Evolutionary conservation across 2,113 vertebrate genomes (phyloP), one percentile per base, ranked within the genome.

Genomic region (Sinocyclocheilus rhinocerous): DNA sequence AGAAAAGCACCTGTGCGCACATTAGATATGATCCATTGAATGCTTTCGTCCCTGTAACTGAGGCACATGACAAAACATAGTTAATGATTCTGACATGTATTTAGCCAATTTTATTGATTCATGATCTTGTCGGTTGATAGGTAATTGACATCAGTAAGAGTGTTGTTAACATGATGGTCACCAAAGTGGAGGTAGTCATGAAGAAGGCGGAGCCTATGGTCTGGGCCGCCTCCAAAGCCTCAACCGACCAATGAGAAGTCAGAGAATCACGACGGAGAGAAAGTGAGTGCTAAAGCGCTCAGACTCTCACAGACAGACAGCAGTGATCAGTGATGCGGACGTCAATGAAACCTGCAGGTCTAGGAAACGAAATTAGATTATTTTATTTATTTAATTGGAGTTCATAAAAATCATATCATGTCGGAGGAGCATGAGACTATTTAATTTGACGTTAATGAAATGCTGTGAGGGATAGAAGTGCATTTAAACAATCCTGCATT

Each of bases 81-180:
- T 4, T 76, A 26, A 36, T 12, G 29, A 20, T 29, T 69, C 8
- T 55, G 22, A 8, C 6, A 5, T 55, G 10, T 65, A 33, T 39
- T 36, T 20, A 10, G 36, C 11, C 26, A 5, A 26, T 65, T 65
- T 72, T 18, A 6, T 20, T 36, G 6, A 33, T 79, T 18, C 10
- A 15, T 79, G 11, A 42, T 26, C 10, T n/a, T 75, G 18, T 91
- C 0, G 45, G 10, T 22, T 18, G 45, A 39, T 55, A 99, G 97
- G 97, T 98, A 72, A 98, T 99, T 0, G 97, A 99, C 26, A 96
- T 97, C 18, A 96, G 93, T 83, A 97, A 96, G 91, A 98, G 97
- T 87, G 89, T 94, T 0, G 94, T 98, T 55, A 97, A 96, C 91
- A 98, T 99, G 97, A 97, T 97, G 0, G 97, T 97, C 4, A 94